A percentile compares a stretch with the other conserved stretches of the same genome.
Evolutionary conservation across 1,140 invertebrate species (phyloP).

Genomic region (Drosophila serrata): DNA sequence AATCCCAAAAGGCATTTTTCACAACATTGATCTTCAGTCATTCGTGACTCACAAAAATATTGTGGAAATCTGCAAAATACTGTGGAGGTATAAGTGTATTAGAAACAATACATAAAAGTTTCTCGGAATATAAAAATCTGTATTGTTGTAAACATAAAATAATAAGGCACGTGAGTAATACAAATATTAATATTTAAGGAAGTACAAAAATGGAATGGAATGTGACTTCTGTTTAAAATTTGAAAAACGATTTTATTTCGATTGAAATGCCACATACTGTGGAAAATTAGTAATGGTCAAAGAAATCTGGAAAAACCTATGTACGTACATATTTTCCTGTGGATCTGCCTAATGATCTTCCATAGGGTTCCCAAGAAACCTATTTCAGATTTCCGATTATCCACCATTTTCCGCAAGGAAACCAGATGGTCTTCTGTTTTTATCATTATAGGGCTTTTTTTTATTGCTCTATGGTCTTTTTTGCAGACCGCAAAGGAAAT

Average conservation of each 20-base stretch:
- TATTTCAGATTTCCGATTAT: conserved; percentile 19
- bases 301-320: no score
- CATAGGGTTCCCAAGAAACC: conserved; percentile 15
- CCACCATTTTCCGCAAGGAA: conserved; percentile 38
- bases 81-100: neutral
- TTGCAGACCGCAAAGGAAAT: conserved; percentile 69
- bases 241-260: neutral
- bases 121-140: neutral
- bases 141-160: neutral
- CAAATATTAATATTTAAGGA: conserved; percentile 2
- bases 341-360: neutral
- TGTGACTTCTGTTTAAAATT: neutral
- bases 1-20: neutral
- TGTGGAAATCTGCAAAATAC: neutral
- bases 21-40: conserved; percentile 1
- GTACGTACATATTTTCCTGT: no score
- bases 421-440: conserved; percentile 45
- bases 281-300: no score
- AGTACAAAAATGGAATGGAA: neutral
- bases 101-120: neutral
- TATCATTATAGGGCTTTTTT: conserved; percentile 33
- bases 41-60: conserved; percentile 5
- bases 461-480: conserved; percentile 24
- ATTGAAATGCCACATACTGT: neutral
- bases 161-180: conserved; percentile 14